These are phyloP conservation scores for Caenorhabditis macrosperma DNA, from an alignment of 2,888 invertebrate genomes.

Conservation along the genomic window DNA sequence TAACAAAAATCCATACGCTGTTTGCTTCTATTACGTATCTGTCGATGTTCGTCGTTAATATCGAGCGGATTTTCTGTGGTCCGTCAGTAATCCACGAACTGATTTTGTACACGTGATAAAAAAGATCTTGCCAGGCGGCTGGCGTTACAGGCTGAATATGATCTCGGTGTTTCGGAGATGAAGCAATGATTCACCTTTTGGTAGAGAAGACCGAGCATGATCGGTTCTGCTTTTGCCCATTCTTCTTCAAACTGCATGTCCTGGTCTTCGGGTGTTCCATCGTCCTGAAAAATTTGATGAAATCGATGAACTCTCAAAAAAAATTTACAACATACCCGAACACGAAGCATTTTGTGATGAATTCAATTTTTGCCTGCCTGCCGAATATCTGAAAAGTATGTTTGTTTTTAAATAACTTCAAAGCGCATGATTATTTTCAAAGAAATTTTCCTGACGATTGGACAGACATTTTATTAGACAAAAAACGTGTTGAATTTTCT, in stretches of 20 bases:
- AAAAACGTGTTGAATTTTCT: not conserved
- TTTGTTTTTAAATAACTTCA: too few relatives aligned
- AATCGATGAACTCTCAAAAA: not conserved
- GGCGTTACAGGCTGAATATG: conserved; percentile 92
- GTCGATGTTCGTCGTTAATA: conserved; percentile 65
- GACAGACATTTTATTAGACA: not conserved
- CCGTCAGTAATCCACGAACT: conserved; percentile 95
- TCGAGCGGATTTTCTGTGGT: conserved; percentile 83
- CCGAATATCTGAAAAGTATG: not conserved
- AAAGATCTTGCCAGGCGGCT: conserved; percentile 90
- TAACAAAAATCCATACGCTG: conserved; percentile 56
- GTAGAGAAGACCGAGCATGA: conserved; percentile 92
- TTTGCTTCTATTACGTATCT: conserved; percentile 70
- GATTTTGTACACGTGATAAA: conserved; percentile 89
- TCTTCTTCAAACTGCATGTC: conserved; percentile 87
- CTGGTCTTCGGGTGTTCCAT: not conserved
- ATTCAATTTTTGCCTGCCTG: not conserved
- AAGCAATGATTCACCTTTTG: conserved; percentile 82
- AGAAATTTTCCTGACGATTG: too few relatives aligned
- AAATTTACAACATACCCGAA: not conserved
- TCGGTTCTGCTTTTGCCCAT: conserved; percentile 96
- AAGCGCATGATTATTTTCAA: too few relatives aligned
- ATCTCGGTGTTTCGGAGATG: too few relatives aligned
- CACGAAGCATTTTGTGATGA: not conserved
- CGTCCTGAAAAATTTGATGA: not conserved